These are phyloP conservation scores for Hypomecis punctinalis DNA, from an alignment of 2,888 invertebrate genomes.

Conservation along the genomic window DNA sequence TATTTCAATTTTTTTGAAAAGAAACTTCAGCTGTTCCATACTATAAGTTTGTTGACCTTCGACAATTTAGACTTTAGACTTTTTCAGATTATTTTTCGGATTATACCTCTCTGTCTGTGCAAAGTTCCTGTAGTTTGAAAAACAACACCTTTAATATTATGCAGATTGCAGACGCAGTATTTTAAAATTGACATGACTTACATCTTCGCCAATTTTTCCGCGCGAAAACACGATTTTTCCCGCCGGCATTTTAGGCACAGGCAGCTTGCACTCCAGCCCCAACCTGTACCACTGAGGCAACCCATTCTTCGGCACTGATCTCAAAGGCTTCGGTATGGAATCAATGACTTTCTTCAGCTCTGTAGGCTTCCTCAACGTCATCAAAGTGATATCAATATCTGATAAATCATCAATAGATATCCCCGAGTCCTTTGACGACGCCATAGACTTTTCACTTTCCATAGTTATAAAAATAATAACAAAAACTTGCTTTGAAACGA, in stretches of 20 bases:
- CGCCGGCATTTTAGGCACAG: slow-evolving; percentile 80
- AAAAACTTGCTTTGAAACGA: slow-evolving; percentile 39
- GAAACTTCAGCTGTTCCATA: too few species aligned
- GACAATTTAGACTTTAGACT: too few species aligned
- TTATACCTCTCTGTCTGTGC: too few species aligned
- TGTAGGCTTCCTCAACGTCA: slow-evolving; percentile 78
- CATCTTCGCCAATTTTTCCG: slow-evolving; percentile 81
- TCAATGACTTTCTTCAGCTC: slow-evolving; percentile 77
- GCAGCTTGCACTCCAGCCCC: slow-evolving; percentile 82
- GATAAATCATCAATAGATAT: slow-evolving; percentile 57
- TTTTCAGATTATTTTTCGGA: too few species aligned
- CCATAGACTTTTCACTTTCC: slow-evolving; percentile 39
- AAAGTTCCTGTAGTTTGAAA: too few species aligned
- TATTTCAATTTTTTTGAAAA: too few species aligned
- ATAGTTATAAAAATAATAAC: slow-evolving; percentile 44
- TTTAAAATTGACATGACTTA: too few species aligned
- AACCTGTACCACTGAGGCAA: slow-evolving; percentile 82
- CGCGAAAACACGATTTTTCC: slow-evolving; percentile 80
- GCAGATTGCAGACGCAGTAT: too few species aligned
- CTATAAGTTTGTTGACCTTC: too few species aligned
- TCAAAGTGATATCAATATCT: slow-evolving; percentile 66
- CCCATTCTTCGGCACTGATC: slow-evolving; percentile 78
- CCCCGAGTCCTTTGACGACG: slow-evolving; percentile 52
- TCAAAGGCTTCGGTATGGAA: slow-evolving; percentile 74
- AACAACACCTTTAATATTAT: too few species aligned